A percentile compares a stretch with the other conserved stretches of the same genome.
Conservation (phyloP, 2,113 vertebrate genomes). For the Petroica traversi region DNA sequence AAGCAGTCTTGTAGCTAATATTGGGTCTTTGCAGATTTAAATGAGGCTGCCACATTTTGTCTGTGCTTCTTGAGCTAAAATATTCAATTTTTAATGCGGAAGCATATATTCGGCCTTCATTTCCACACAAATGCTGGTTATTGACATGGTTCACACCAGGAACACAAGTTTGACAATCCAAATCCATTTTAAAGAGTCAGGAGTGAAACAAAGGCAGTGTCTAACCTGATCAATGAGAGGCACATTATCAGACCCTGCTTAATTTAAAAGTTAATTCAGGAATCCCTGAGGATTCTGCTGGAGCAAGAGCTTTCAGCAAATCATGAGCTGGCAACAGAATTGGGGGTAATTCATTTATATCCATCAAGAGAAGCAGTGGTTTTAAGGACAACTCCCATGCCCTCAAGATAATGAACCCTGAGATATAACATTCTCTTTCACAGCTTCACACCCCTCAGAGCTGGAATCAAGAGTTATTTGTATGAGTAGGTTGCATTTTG, state of each 20-base stretch:
- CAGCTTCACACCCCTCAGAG: background rate
- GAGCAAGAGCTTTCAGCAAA: background rate
- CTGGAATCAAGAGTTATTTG: background rate
- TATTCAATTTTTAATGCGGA: background rate
- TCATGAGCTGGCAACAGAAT: background rate
- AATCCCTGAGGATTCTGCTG: background rate
- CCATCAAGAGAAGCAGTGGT: background rate
- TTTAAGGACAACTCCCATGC: background rate
- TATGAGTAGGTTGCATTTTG: background rate
- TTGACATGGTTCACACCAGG: fast-evolving
- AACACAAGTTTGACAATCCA: background rate
- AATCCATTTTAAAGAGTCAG: background rate
- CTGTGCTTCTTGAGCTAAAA: background rate
- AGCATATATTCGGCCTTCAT: background rate
- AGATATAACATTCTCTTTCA: background rate
- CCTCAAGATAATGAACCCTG: background rate
- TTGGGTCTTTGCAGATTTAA: background rate
- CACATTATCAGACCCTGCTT: background rate
- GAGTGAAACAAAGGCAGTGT: background rate
- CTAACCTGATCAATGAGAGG: background rate
- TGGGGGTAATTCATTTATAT: background rate
- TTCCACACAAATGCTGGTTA: background rate
- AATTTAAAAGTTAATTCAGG: background rate
- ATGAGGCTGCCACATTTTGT: background rate
- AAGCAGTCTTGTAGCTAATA: background rate